phyloP scores from a whole-genome alignment of 2,113 vertebrate species.

The Cololabis saira region DNA sequence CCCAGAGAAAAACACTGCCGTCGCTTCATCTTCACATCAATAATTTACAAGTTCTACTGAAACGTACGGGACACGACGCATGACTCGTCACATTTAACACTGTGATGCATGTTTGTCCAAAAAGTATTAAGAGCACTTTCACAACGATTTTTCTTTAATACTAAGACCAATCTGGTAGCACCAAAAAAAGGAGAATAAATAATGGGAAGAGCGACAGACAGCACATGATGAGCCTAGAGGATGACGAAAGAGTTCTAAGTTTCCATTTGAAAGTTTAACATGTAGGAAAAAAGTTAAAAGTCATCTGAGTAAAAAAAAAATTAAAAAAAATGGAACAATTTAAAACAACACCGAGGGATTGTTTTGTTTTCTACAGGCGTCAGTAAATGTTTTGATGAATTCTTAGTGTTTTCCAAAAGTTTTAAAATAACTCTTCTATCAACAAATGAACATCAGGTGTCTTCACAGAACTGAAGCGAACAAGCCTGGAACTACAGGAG shows the following conservation, averaged over 20 bases:
- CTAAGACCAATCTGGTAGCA: conserved; percentile 40
- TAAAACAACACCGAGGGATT: not conserved
- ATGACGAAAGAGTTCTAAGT: not conserved
- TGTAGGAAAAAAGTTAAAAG: not conserved
- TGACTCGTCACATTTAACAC: conserved; percentile 35
- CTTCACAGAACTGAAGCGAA: not conserved
- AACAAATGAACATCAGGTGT: not conserved
- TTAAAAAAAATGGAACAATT: conserved; percentile 10
- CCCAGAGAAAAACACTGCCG: conserved; percentile 7
- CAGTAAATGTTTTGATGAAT: not conserved
- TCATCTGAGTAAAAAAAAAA: not conserved
- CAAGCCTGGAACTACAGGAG: not conserved
- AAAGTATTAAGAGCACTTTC: conserved; percentile 64
- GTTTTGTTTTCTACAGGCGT: not conserved
- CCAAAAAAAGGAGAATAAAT: conserved; percentile 47
- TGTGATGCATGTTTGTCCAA: conserved; percentile 18
- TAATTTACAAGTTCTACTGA: conserved; percentile 27
- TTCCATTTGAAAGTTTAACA: conserved; percentile 10
- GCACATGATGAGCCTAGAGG: not conserved
- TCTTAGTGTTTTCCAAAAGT: conserved; percentile 19
- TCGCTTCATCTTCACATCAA: conserved; percentile 30
- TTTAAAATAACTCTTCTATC: not conserved
- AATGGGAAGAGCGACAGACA: conserved; percentile 1
- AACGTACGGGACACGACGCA: conserved; percentile 11
- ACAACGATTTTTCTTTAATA: conserved; percentile 31